Evolutionary conservation across 2,113 vertebrate genomes (phyloP).

Genomic region (Engraulis encrasicolus): DNA sequence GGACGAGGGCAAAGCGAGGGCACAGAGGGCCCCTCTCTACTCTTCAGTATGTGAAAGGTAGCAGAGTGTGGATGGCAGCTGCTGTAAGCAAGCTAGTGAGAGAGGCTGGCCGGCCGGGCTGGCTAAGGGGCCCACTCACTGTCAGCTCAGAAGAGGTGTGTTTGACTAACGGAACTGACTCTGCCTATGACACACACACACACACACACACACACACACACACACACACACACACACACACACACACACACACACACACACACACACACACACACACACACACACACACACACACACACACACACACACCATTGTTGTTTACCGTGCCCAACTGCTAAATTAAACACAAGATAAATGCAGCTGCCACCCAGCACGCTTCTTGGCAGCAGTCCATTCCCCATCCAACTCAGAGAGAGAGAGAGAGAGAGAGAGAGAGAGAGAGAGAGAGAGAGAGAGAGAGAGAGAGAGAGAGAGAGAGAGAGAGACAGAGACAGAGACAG

Average conservation of each 20-base stretch:
- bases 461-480: no score
- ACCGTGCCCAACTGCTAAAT: neutral
- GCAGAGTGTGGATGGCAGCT: neutral
- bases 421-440: no score
- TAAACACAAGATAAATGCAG: neutral
- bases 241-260: neutral
- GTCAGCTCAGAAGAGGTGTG: no score
- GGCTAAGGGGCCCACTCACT: no score
- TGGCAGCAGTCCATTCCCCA: neutral
- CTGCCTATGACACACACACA: neutral
- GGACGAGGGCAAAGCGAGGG: neutral
- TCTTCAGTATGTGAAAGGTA: neutral
- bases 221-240: neutral
- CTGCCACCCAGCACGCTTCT: neutral
- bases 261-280: neutral
- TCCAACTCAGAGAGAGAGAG: no score
- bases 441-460: no score
- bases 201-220: neutral
- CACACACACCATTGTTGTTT: neutral
- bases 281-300: slow-evolving; percentile 10
- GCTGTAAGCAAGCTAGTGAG: neutral
- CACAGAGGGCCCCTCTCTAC: neutral
- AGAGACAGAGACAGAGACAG: no score
- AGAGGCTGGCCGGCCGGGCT: neutral
- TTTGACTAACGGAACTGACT: neutral